Percentiles rank a stretch among this genome's conserved stretches.
These are phyloP conservation scores for Erythrocebus patas DNA, from an alignment of 2,113 vertebrate genomes.

Conservation along the genomic window DNA sequence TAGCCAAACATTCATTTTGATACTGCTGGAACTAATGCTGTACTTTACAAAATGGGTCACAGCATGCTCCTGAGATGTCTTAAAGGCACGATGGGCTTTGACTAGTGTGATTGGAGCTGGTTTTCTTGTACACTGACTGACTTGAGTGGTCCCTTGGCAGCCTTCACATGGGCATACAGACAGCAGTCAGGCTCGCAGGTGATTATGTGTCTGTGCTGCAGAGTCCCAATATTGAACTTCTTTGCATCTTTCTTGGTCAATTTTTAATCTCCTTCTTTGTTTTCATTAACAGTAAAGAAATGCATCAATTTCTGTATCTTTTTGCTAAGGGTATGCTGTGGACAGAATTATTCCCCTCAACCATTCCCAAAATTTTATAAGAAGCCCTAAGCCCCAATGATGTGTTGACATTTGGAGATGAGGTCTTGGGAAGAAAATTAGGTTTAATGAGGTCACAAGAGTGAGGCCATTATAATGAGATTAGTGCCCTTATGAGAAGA, in stretches of 20 bases:
- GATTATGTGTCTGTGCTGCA: neutral
- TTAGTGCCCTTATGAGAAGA: neutral
- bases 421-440: neutral
- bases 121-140: neutral
- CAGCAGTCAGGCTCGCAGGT: neutral
- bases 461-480: neutral
- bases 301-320: neutral
- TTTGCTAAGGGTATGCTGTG: neutral
- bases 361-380: too few relatives aligned
- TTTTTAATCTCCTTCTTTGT: neutral
- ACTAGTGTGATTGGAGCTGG: fast-evolving
- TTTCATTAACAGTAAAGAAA: neutral
- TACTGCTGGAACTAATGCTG: neutral
- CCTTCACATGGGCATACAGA: neutral
- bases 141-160: neutral
- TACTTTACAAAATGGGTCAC: slow-evolving; percentile 48
- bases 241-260: neutral
- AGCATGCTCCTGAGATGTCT: neutral
- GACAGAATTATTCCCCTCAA: neutral
- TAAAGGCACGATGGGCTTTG: neutral
- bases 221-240: neutral
- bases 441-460: neutral
- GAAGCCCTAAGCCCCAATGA: neutral
- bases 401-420: neutral
- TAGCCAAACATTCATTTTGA: slow-evolving; percentile 20